phyloP scores from a whole-genome alignment of 2,113 vertebrate genomes.

The Sigmodon hispidus region DNA sequence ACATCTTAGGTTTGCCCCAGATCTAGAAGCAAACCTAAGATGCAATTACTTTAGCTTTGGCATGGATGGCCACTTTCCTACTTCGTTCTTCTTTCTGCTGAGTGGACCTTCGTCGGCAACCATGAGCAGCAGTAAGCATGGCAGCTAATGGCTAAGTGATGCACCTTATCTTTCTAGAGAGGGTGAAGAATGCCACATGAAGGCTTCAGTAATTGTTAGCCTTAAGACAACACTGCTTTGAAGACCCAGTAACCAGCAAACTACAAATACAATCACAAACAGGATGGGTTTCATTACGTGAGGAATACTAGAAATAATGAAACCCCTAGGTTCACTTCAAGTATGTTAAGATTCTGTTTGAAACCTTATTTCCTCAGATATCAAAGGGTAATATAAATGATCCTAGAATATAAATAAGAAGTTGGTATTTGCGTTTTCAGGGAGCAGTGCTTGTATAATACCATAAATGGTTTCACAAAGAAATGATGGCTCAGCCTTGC shows the following conservation, averaged over 20 bases:
- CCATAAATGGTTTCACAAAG: neutral
- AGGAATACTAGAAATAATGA: slow-evolving; percentile 19
- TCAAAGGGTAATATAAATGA: neutral
- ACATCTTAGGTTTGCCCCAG: no score
- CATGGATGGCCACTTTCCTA: neutral
- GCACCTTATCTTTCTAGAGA: neutral
- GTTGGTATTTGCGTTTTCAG: neutral
- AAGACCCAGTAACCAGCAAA: neutral
- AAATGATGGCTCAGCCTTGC: slow-evolving; percentile 10
- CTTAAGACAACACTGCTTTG: neutral
- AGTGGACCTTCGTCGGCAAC: neutral
- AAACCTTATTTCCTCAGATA: slow-evolving; percentile 5
- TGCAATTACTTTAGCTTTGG: slow-evolving; percentile 33
- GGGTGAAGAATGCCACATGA: neutral
- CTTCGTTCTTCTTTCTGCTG: neutral
- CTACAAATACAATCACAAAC: slow-evolving; percentile 42
- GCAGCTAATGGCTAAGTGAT: neutral
- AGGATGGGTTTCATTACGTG: neutral
- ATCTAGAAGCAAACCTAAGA: neutral
- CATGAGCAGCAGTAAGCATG: neutral
- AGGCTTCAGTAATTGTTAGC: neutral
- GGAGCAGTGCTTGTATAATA: neutral
- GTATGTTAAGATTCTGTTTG: slow-evolving; percentile 34
- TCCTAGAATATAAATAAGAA: slow-evolving; percentile 30
- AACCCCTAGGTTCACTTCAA: neutral